Percentiles rank a stretch among this genome's conserved stretches.
Evolutionary conservation across 2,888 invertebrate genomes (phyloP).

Genomic region (Clusia tigrina): DNA sequence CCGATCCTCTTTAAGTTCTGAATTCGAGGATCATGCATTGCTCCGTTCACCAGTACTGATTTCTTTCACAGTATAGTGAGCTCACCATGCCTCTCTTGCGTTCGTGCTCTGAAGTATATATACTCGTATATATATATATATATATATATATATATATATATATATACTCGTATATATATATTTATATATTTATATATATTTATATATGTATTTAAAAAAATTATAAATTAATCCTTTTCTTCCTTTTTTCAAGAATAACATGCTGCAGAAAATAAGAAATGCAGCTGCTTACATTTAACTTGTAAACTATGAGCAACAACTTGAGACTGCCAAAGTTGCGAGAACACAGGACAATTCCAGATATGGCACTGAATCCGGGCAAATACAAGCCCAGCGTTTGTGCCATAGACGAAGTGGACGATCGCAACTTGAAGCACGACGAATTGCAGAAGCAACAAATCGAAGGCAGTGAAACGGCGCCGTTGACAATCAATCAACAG

Average conservation of each 20-base stretch:
- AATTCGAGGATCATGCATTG: too few species aligned
- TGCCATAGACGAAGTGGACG: slow-evolving; percentile 58
- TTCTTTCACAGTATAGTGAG: too few species aligned
- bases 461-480: slow-evolving; percentile 60
- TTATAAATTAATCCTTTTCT: not conserved
- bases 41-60: too few species aligned
- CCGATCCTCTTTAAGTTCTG: too few species aligned
- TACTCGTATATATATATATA: too few species aligned
- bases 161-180: too few species aligned
- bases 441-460: slow-evolving; percentile 51
- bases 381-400: slow-evolving; percentile 57
- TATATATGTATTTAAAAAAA: not conserved
- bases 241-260: not conserved
- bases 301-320: not conserved
- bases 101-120: too few species aligned
- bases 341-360: slow-evolving; percentile 1
- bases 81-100: too few species aligned
- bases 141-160: too few species aligned
- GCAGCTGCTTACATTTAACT: not conserved
- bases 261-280: not conserved
- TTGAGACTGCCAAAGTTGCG: not conserved
- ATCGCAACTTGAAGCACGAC: slow-evolving; percentile 49
- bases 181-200: too few species aligned
- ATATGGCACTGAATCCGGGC: slow-evolving; percentile 54
- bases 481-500: slow-evolving; percentile 58